Base-by-base conservation (phyloP, 1,140 invertebrate genomes). In the Piezodorus guildinii region DNA sequence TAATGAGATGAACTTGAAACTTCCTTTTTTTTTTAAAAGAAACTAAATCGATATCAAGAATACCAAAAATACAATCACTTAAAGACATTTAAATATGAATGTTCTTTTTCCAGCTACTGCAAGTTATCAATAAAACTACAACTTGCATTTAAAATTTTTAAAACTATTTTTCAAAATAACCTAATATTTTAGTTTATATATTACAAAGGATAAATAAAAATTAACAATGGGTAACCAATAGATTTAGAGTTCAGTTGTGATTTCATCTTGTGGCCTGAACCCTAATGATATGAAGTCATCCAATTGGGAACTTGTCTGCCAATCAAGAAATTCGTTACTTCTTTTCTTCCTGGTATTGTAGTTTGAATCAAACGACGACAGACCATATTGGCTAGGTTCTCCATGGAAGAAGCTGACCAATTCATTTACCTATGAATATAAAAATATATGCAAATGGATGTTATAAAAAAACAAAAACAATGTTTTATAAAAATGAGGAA, bases 181-280 rank as follows among this genome's bases (percentile, higher is more conserved):
- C 34, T 39, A 8, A 30, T 30, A 39, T 39, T 39, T 39, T 39
- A 10, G 12, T 39, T 39, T 39, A 10, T 39, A 39, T 10, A 39
- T 10, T 4, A 21, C 27, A 60, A 60, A n/a, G n/a, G n/a, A 44
- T 34, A 39, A 44, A 15, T 60, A 39, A 60, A 16, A 21, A 39
- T 17, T 16, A 39, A 39, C n/a, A 30, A 39, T 17, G 61, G 49
- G 61, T 34, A 56, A 56, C 52, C 52, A 23, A 16, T 5, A 4
- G 59, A 46, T 12, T 52, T 64, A 66, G n/a, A 88, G 79, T 77
- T 87, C 85, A 62, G 85, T 88, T 59, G 85, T 87, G 66, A 88
- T 85, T 77, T 87, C 85, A 73, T 88, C 85, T 72, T 88, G 85
- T 3, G 85, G 85, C 67, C 85, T 77, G 70, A 85, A 85, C 19